These are phyloP conservation scores for Pungitius pungitius DNA, from an alignment of 2,113 vertebrate species.

Conservation along the genomic window DNA sequence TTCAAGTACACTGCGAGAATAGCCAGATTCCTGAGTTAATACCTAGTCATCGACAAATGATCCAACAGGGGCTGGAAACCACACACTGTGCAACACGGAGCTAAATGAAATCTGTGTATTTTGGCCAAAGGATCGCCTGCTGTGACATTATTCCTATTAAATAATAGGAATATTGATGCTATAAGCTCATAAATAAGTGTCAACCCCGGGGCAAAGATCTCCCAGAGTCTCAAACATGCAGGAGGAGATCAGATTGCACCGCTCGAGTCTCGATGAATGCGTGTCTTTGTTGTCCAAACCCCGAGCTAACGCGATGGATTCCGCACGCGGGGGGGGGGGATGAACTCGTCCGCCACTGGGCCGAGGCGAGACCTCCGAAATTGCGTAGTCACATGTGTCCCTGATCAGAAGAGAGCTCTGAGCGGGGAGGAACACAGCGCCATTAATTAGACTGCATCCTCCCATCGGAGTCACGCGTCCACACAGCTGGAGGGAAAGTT, in stretches of 20 bases:
- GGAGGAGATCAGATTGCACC: conserved; percentile 26
- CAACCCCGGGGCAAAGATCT: neutral
- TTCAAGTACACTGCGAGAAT: conserved; percentile 50
- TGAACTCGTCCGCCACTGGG: conserved; percentile 39
- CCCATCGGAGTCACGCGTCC: conserved; percentile 29
- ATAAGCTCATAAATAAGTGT: neutral
- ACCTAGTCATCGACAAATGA: conserved; percentile 41
- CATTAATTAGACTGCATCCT: conserved; percentile 53
- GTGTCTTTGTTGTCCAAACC: conserved; percentile 26
- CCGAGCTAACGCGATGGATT: conserved; percentile 17
- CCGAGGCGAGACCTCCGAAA: conserved; percentile 56
- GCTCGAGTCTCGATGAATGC: conserved; percentile 45
- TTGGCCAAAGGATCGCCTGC: neutral
- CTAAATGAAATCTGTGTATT: neutral
- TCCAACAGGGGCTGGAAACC: conserved; percentile 19
- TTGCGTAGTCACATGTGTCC: conserved; percentile 66
- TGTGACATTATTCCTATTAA: neutral
- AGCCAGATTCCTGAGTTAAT: conserved; percentile 51
- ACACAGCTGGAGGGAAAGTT: conserved; percentile 55
- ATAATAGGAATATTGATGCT: neutral
- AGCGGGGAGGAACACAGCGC: conserved; percentile 45
- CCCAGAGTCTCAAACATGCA: conserved; percentile 3
- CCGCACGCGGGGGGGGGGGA: conserved; percentile 42
- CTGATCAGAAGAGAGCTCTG: conserved; percentile 54
- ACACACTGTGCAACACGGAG: conserved; percentile 2